Conservation (phyloP, 2,113 vertebrate species). For the Haemorhous mexicanus region DNA sequence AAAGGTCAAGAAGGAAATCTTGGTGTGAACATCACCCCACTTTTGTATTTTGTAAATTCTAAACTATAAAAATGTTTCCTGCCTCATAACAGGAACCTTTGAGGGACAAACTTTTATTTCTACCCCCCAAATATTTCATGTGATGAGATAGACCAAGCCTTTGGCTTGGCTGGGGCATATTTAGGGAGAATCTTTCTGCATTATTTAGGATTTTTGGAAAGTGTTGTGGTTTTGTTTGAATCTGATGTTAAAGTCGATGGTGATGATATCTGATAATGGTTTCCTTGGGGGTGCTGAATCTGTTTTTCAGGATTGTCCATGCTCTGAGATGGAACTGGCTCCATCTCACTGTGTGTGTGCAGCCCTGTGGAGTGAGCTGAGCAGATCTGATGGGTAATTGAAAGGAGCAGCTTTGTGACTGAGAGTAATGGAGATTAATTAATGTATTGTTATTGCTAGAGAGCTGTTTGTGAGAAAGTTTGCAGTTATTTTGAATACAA, state of each 20-base stretch:
- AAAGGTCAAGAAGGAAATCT: background rate
- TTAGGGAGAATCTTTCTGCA: background rate
- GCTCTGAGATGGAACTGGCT: background rate
- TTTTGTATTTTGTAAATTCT: background rate
- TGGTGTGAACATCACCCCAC: background rate
- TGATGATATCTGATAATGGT: background rate
- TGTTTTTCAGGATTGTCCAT: background rate
- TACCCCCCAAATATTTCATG: rapidly evolving
- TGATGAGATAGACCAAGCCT: background rate
- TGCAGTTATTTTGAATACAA: constrained; percentile 2
- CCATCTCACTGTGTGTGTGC: background rate
- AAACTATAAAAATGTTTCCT: background rate
- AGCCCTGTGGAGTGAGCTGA: background rate
- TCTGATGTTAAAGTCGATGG: background rate
- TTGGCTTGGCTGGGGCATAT: background rate
- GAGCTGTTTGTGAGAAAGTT: background rate
- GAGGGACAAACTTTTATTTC: background rate
- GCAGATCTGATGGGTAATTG: background rate
- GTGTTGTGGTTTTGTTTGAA: background rate
- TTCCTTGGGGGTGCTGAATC: background rate
- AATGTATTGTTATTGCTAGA: background rate
- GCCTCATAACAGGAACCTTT: background rate
- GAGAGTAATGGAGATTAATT: constrained; percentile 55
- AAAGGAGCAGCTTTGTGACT: constrained; percentile 11
- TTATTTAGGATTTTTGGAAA: background rate